phyloP scores from a whole-genome alignment of 2,113 vertebrate species.

The Rhinolophus sinicus region DNA sequence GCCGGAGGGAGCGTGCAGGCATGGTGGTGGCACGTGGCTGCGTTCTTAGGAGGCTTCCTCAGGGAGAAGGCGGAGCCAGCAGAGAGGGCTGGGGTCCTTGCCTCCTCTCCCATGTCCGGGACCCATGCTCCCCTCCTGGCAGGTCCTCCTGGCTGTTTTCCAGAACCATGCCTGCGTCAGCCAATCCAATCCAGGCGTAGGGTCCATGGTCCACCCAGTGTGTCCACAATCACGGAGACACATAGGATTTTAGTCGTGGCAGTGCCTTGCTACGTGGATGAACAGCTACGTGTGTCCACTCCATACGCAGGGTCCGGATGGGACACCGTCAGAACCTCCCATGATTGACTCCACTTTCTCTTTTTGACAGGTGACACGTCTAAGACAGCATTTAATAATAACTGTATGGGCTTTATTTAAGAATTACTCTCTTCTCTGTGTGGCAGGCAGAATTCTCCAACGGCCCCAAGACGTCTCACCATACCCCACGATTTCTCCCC shows the following conservation, averaged over 20 bases:
- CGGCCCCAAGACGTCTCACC: not conserved
- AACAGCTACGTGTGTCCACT: fast-evolving
- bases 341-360: not conserved
- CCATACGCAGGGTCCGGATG: fast-evolving
- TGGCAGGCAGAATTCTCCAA: not conserved
- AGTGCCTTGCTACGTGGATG: not conserved
- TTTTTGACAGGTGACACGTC: not conserved
- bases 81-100: no score
- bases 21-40: fast-evolving
- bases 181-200: no score
- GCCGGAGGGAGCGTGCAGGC: no score
- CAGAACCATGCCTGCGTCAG: fast-evolving
- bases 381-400: no score
- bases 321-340: not conserved
- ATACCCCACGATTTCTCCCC: not conserved
- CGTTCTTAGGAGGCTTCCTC: not conserved
- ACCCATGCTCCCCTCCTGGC: not conserved
- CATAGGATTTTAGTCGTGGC: fast-evolving
- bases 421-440: no score
- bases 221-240: not conserved
- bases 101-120: fast-evolving
- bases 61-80: not conserved
- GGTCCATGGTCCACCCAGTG: not conserved
- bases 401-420: fast-evolving
- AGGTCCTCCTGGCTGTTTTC: not conserved